Base-by-base conservation (phyloP, 2,888 invertebrate genomes). In the Cordylochernes scorpioides region DNA sequence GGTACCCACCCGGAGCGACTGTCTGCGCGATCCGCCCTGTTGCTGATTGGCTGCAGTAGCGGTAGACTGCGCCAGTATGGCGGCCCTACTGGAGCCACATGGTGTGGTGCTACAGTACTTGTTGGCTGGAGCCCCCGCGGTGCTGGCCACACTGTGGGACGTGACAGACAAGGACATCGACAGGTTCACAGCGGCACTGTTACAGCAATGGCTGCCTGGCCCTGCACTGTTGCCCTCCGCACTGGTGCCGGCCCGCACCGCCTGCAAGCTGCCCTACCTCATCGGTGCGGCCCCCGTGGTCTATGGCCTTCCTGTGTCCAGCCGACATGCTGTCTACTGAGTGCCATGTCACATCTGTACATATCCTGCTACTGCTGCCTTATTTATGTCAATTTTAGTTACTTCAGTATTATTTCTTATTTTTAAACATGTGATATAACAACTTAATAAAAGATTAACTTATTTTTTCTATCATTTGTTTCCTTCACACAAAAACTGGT, bases 101-200 rank as follows among this genome's bases (percentile, higher is more conserved):
- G 68, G 65, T 12, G 54, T 65, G 29, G 62, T 65, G 26, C 57
- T 65, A 42, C 58, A 63, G 35, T 68, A 69, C 51, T 59, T 68
- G 40, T 53, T 67, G 32, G 66, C 66, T 24, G 62, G 61, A n/a
- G n/a, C n/a, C n/a, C n/a, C n/a, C n/a, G n/a, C n/a, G n/a, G 61
- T 71, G 25, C 53, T 74, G n/a, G 73, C 70, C 12, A 69, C 68
- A 62, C 57, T 74, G 31, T 75, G 73, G 71, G 67, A 70, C 47
- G 68, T 75, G 31, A 74, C 72, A 0, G 72, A 72, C 42, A 47
- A 47, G 22, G 58, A 58, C 43, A 58, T 58, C 28, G 59, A 60
- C 43, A 42, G 49, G 19, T 55, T 51, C 40, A 47, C 51, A 2
- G 43, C 46, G 27, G 39, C 42, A 8, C 37, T 58, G 26, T 35